A percentile compares a stretch with the other conserved stretches of the same genome.
These are phyloP conservation scores for Chloroceryle amazona DNA, from an alignment of 2,797 vertebrate species.

Conservation along the genomic window DNA sequence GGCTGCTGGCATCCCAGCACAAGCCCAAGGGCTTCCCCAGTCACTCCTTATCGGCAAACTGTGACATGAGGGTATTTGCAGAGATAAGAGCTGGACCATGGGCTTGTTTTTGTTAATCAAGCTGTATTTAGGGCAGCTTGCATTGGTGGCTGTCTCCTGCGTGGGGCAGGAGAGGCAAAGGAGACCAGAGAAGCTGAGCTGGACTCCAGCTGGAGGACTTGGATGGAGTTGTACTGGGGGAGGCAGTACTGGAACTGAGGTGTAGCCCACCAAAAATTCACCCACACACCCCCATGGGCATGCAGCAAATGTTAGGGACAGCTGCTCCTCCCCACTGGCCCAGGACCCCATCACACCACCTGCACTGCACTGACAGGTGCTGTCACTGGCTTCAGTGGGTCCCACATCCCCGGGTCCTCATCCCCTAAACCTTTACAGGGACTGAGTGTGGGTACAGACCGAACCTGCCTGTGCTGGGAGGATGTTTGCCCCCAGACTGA, in stretches of 20 bases:
- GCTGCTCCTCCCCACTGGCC: fast-evolving
- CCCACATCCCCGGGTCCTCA: fast-evolving
- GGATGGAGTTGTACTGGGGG: fast-evolving
- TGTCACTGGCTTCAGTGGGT: fast-evolving
- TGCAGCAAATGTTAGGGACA: background rate
- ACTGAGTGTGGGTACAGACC: fast-evolving
- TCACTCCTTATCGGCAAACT: fast-evolving
- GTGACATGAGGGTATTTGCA: fast-evolving
- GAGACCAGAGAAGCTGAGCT: fast-evolving
- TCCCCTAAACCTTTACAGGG: background rate
- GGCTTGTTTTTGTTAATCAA: background rate
- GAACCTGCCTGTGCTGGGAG: background rate
- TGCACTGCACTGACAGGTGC: fast-evolving
- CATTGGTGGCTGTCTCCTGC: background rate
- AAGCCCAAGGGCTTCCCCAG: background rate
- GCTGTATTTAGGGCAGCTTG: background rate
- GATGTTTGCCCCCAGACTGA: background rate
- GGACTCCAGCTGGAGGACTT: background rate
- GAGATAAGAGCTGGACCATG: background rate
- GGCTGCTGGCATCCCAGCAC: fast-evolving
- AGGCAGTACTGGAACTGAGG: background rate
- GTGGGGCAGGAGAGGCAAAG: background rate
- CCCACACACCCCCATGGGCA: fast-evolving
- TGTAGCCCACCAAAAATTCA: background rate
- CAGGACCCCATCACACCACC: background rate